Percentiles rank a stretch among this genome's conserved stretches.
These are phyloP conservation scores for Camponotus fellah DNA, from an alignment of 2,888 invertebrate genomes.

Conservation along the genomic window DNA sequence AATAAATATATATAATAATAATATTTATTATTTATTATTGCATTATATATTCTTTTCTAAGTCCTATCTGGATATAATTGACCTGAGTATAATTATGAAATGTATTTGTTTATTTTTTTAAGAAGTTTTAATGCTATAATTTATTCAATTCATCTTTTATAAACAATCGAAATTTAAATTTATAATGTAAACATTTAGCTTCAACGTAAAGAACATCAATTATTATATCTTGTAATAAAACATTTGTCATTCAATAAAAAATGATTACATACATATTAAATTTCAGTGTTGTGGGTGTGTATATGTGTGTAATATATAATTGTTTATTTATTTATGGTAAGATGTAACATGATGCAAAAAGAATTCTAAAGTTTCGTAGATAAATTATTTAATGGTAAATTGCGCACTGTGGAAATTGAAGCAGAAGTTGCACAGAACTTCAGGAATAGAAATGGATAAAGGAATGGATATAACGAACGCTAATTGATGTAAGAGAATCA, in stretches of 20 bases:
- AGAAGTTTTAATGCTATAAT: too few species aligned
- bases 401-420: neutral
- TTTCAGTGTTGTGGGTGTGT: neutral
- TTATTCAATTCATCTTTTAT: too few species aligned
- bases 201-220: neutral
- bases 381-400: constrained; percentile 46
- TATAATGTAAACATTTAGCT: neutral
- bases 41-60: too few species aligned
- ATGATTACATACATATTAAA: neutral
- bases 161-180: too few species aligned
- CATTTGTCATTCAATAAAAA: neutral
- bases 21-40: too few species aligned
- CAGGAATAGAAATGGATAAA: neutral
- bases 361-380: constrained; percentile 28
- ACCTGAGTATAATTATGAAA: too few species aligned
- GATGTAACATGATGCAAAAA: neutral
- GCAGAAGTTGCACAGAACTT: constrained; percentile 16
- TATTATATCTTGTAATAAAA: neutral
- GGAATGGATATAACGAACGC: constrained; percentile 14
- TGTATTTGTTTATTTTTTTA: too few species aligned
- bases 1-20: too few species aligned
- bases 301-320: neutral
- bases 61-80: too few species aligned
- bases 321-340: constrained; percentile 9
- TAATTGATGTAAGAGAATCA: constrained; percentile 43